Evolutionary conservation across 92 coral and sea anemone species (phyloP).

Genomic region (Epizoanthus illoricatus): DNA sequence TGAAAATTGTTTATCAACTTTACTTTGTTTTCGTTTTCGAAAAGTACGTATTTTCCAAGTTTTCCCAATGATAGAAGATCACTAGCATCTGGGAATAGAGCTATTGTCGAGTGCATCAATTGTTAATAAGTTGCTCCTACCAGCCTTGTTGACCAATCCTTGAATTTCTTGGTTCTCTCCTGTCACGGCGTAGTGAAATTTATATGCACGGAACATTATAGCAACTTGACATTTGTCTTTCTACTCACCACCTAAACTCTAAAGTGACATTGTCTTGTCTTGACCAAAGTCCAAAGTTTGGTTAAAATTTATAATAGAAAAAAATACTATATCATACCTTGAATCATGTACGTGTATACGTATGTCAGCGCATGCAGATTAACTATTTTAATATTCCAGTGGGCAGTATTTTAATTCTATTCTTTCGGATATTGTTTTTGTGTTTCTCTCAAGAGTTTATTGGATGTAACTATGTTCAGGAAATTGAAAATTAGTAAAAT

Average conservation of each 20-base stretch:
- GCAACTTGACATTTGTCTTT: conserved; percentile 2
- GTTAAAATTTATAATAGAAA: too few species aligned
- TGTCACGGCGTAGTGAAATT: background rate
- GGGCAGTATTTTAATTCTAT: too few species aligned
- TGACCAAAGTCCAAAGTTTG: too few species aligned
- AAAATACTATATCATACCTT: too few species aligned
- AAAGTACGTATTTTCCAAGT: background rate
- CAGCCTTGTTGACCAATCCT: background rate
- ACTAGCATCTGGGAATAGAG: conserved; percentile 8
- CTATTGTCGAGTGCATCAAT: conserved; percentile 24
- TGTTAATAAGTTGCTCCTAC: background rate
- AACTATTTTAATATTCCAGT: too few species aligned
- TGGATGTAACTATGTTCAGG: too few species aligned
- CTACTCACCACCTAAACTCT: background rate
- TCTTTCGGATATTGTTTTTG: too few species aligned
- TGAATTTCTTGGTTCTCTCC: background rate
- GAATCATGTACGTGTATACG: too few species aligned
- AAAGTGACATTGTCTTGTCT: background rate
- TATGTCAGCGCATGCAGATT: too few species aligned
- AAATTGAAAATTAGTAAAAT: too few species aligned
- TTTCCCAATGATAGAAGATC: background rate
- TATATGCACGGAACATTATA: background rate
- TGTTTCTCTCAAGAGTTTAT: too few species aligned
- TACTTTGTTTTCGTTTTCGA: background rate
- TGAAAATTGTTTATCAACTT: background rate